Evolutionary conservation across 2,113 vertebrate genomes (phyloP).

Genomic region (Spea multiplicata): DNA sequence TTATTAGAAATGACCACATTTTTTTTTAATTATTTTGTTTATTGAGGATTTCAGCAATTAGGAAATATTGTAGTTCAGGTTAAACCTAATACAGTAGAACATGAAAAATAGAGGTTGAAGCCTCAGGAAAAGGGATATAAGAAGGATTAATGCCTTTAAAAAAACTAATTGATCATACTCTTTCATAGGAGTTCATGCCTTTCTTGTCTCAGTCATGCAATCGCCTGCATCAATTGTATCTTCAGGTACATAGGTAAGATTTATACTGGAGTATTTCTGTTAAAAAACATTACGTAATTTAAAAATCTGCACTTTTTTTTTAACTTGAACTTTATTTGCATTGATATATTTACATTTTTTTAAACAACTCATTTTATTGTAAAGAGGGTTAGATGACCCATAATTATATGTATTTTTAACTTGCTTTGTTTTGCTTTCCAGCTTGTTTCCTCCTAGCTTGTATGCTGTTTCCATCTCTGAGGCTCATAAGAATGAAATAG

Average conservation of each 20-base stretch:
- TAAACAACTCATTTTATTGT: background rate
- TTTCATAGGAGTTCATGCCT: constrained; percentile 79
- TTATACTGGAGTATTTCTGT: background rate
- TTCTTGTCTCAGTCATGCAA: constrained; percentile 75
- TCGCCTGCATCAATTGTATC: constrained; percentile 78
- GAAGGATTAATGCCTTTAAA: no score
- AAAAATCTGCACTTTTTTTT: no score
- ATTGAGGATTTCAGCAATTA: background rate
- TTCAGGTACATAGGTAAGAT: constrained; percentile 83
- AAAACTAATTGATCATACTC: no score
- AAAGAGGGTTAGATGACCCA: no score
- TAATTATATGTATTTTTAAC: no score
- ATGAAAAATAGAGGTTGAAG: no score
- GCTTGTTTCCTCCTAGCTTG: constrained; percentile 83
- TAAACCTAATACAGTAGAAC: no score
- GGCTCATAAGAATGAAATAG: constrained; percentile 74
- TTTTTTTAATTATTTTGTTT: background rate
- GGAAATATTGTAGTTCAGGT: no score
- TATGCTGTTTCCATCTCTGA: constrained; percentile 64
- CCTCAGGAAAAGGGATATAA: no score
- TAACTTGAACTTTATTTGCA: no score
- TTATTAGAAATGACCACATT: background rate
- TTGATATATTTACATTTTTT: background rate
- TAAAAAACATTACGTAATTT: no score
- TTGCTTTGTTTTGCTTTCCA: constrained; percentile 50